These are phyloP conservation scores for Polia nebulosa DNA, from an alignment of 2,888 invertebrate genomes.

Conservation along the genomic window DNA sequence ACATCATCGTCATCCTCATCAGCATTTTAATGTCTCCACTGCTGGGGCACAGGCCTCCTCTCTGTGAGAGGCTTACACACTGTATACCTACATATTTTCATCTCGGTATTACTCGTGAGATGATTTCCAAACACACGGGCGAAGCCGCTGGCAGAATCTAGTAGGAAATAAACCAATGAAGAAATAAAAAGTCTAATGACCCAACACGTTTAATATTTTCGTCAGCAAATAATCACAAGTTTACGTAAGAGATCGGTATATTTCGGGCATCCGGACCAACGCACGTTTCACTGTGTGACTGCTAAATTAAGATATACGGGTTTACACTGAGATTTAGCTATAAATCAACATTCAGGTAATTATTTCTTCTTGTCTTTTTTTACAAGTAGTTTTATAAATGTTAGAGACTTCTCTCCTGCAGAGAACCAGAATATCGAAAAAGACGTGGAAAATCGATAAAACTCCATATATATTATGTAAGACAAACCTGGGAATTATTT, in stretches of 20 bases:
- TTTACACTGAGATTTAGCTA: slow-evolving; percentile 42
- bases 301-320: slow-evolving; percentile 52
- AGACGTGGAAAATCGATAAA: too few species aligned
- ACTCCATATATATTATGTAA: too few species aligned
- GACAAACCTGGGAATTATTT: too few species aligned
- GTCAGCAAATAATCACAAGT: slow-evolving; percentile 24
- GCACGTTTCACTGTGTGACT: slow-evolving; percentile 26
- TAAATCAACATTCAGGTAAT: slow-evolving; percentile 9
- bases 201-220: slow-evolving; percentile 23
- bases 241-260: slow-evolving; percentile 32
- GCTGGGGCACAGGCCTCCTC: too few species aligned
- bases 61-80: too few species aligned
- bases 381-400: neutral
- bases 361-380: neutral
- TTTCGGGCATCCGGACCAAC: slow-evolving; percentile 56
- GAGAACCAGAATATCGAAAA: slow-evolving; percentile 2
- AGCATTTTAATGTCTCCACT: too few species aligned
- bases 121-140: too few species aligned
- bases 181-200: slow-evolving; percentile 48
- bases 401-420: slow-evolving; percentile 22
- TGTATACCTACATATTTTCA: too few species aligned
- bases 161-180: neutral
- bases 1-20: too few species aligned
- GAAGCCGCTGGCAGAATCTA: neutral
- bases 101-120: too few species aligned